Percentiles rank a stretch among this genome's conserved stretches.
These are phyloP conservation scores for Philotrypesis tridentata DNA, from an alignment of 1,140 invertebrate genomes.

Conservation along the genomic window DNA sequence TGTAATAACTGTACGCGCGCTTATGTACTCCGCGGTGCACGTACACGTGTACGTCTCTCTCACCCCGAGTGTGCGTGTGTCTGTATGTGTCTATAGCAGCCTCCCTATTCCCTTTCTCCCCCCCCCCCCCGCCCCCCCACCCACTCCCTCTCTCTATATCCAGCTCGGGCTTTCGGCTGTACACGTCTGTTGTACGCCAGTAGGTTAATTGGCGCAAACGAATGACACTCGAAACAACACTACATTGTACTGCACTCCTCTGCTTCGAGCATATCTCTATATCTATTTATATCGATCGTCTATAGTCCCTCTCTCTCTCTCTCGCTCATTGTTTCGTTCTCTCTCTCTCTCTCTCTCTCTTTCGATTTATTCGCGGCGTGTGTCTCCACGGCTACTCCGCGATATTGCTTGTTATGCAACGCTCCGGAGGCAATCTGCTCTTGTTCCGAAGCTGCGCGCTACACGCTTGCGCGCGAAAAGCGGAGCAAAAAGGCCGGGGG, in stretches of 20 bases:
- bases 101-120: background rate
- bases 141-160: background rate
- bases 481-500: background rate
- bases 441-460: background rate
- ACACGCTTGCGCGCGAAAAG: background rate
- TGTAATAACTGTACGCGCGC: slow-evolving; percentile 10
- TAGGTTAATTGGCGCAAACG: slow-evolving; percentile 58
- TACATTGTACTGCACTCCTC: background rate
- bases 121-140: too few species aligned
- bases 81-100: background rate
- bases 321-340: too few species aligned
- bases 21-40: background rate
- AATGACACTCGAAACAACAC: slow-evolving; percentile 55
- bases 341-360: background rate
- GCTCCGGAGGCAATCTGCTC: slow-evolving; percentile 16
- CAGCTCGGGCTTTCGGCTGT: background rate
- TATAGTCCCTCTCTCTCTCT: background rate
- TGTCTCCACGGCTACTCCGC: background rate
- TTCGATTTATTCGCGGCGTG: slow-evolving; percentile 7
- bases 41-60: background rate
- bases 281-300: slow-evolving; percentile 47
- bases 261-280: slow-evolving; percentile 39
- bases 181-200: slow-evolving; percentile 38
- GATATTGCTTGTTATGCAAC: slow-evolving; percentile 37
- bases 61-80: background rate